Evolutionary conservation across 1,140 invertebrate species (phyloP).

Genomic region (Xylocopa sonorina): DNA sequence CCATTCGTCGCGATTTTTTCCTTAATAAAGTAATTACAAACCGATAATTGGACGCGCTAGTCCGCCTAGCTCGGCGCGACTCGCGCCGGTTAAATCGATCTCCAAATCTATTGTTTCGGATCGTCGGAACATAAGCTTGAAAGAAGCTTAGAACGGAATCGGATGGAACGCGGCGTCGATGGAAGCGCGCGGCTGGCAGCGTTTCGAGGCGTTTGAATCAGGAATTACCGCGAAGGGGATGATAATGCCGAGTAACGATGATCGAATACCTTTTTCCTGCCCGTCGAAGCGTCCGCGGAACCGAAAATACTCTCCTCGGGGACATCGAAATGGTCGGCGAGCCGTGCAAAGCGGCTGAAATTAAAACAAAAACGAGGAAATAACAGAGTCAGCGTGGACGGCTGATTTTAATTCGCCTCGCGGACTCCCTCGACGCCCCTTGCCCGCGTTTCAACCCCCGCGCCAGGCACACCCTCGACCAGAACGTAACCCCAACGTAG

Average conservation of each 20-base stretch:
- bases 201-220: constrained; percentile 17
- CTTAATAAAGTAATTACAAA: background rate
- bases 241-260: background rate
- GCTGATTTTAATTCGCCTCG: constrained; percentile 47
- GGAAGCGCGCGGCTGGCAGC: constrained; percentile 6
- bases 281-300: background rate
- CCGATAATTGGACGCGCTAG: background rate
- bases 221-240: constrained; percentile 31
- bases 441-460: constrained; percentile 21
- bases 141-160: constrained; percentile 60
- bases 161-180: constrained; percentile 30
- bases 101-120: constrained; percentile 42
- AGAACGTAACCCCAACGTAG: constrained; percentile 19
- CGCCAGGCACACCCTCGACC: background rate
- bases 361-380: background rate
- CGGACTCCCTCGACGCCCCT: background rate
- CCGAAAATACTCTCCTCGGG: background rate
- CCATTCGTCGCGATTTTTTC: background rate
- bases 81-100: constrained; percentile 34
- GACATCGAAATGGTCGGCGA: background rate
- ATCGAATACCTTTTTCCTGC: background rate
- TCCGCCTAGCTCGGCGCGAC: too few species aligned
- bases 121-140: constrained; percentile 49
- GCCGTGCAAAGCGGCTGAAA: background rate
- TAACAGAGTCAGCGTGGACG: constrained; percentile 14